Evolutionary conservation across 1,140 invertebrate genomes (phyloP).

Genomic region (Brachionus asplanchnoidis): DNA sequence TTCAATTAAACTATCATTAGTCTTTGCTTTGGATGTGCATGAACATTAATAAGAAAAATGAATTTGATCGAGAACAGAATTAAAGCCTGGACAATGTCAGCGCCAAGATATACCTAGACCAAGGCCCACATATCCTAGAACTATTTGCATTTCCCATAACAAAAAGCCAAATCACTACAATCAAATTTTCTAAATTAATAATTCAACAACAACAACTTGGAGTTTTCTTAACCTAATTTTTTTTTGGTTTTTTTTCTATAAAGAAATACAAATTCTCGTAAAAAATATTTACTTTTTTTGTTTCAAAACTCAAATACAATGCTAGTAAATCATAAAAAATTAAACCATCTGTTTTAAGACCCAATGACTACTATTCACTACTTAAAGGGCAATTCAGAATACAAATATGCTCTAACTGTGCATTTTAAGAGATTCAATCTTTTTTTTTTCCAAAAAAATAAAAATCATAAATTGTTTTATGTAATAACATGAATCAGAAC

Average conservation of each 20-base stretch:
- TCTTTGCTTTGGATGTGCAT: not conserved
- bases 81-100: not conserved
- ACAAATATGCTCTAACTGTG: conserved; percentile 26
- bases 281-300: conserved; percentile 14
- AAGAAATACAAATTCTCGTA: conserved; percentile 9
- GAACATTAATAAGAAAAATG: not conserved
- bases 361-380: not conserved
- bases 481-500: conserved; percentile 36
- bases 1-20: not conserved
- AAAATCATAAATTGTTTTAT: conserved; percentile 6
- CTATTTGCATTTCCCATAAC: not conserved
- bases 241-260: not conserved
- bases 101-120: not conserved
- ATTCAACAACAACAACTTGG: conserved; percentile 5
- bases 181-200: conserved; percentile 27
- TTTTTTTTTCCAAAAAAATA: not conserved
- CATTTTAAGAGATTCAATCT: not conserved
- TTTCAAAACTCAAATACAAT: not conserved
- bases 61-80: not conserved
- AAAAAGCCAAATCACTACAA: not conserved
- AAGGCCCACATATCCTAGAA: not conserved
- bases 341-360: not conserved
- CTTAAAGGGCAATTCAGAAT: not conserved
- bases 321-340: not conserved
- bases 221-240: conserved; percentile 33